Evolutionary conservation across 2,113 vertebrate species (phyloP).

Genomic region (Muntiacus reevesi): DNA sequence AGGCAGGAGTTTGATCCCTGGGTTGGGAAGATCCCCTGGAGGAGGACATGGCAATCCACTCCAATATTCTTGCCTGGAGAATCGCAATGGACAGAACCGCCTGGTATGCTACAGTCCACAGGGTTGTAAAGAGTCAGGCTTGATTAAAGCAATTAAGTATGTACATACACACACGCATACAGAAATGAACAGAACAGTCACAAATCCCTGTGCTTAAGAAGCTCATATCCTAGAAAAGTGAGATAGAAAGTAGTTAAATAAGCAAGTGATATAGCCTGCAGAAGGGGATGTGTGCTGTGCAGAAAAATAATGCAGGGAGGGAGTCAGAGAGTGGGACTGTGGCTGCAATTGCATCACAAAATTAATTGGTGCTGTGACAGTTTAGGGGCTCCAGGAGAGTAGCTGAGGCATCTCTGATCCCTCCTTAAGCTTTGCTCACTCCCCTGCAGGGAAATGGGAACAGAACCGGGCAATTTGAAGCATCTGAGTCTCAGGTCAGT

Average conservation of each 20-base stretch:
- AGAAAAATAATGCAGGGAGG: not conserved
- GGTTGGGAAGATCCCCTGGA: not conserved
- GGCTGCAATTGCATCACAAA: not conserved
- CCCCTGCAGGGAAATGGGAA: not conserved
- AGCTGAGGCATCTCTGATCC: not conserved
- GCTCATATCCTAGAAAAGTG: not conserved
- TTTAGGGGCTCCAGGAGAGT: not conserved
- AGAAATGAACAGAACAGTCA: not conserved
- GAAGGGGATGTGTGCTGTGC: not conserved
- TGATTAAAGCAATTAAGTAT: not conserved
- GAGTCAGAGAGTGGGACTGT: not conserved
- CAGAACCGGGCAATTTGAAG: not conserved
- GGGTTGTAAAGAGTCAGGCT: not conserved
- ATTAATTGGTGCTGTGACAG: not conserved
- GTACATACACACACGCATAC: not conserved
- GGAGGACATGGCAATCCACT: not conserved
- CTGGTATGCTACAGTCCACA: not conserved
- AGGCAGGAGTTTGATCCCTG: not conserved
- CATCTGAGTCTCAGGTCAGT: not conserved
- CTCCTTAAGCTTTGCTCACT: not conserved
- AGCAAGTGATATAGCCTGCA: not conserved
- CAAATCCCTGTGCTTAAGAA: not conserved
- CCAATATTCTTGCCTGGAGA: not conserved
- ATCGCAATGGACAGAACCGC: not conserved
- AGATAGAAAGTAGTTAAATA: not conserved